These are phyloP conservation scores for Solen grandis DNA, from an alignment of 1,140 invertebrate genomes.

Conservation along the genomic window DNA sequence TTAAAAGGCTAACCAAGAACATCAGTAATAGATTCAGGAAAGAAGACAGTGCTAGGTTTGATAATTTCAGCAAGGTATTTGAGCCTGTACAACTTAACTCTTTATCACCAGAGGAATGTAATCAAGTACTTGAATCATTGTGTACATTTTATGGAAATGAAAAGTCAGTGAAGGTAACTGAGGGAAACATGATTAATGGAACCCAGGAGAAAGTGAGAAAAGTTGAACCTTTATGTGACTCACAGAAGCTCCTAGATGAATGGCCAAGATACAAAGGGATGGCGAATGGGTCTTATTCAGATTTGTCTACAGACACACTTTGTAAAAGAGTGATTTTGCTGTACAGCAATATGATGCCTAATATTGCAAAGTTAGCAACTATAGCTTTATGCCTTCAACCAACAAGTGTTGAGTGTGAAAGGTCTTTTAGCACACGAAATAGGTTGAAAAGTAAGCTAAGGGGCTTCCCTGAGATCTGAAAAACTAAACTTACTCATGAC, in stretches of 20 bases:
- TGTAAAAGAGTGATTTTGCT: neutral
- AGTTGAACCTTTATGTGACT: too few relatives aligned
- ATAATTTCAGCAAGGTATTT: neutral
- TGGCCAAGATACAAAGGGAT: neutral
- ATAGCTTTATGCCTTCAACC: neutral
- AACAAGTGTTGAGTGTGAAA: constrained; percentile 5
- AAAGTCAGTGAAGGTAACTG: constrained; percentile 12
- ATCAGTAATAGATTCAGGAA: neutral
- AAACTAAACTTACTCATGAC: constrained; percentile 3
- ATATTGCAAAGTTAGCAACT: neutral
- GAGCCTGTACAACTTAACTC: neutral
- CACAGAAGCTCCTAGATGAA: too few relatives aligned
- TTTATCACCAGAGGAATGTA: neutral
- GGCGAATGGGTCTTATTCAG: neutral
- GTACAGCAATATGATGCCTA: neutral
- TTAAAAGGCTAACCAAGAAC: neutral
- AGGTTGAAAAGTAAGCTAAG: constrained; percentile 15
- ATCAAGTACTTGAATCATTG: neutral
- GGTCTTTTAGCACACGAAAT: constrained; percentile 4
- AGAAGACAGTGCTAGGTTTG: neutral
- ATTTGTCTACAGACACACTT: neutral
- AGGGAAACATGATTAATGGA: constrained; percentile 2
- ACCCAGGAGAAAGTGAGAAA: neutral
- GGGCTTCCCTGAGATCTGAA: neutral
- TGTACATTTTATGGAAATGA: constrained; percentile 2